Percentiles rank a stretch among this genome's conserved stretches.
Evolutionary conservation across 2,113 vertebrate genomes (phyloP).

Genomic region (Paedocypris sp.): DNA sequence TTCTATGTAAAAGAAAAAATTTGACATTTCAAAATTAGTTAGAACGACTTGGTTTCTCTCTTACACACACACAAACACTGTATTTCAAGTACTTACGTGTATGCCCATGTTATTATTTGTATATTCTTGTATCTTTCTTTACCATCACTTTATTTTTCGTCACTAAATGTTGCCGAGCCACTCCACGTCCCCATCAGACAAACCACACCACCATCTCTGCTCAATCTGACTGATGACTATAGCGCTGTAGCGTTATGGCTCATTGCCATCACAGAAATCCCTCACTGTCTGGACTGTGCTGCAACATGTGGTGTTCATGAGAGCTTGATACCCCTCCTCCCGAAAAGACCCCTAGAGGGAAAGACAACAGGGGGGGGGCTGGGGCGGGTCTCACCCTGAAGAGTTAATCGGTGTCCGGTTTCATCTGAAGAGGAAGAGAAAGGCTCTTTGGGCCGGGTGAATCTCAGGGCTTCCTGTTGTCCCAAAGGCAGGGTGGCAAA

Average conservation of each 20-base stretch:
- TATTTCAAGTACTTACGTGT: no score
- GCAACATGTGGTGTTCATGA: not conserved
- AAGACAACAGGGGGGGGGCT: constrained; percentile 11
- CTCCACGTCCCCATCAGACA: no score
- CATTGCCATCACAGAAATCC: not conserved
- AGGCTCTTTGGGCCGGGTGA: not conserved
- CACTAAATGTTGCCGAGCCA: no score
- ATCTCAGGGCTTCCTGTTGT: constrained; percentile 22
- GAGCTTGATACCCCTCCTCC: not conserved
- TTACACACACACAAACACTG: no score
- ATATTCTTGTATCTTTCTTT: no score
- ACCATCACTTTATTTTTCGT: no score
- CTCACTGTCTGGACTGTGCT: not conserved
- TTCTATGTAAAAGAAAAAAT: no score
- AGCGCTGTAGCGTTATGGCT: not conserved
- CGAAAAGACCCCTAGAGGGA: not conserved
- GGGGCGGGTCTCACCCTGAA: constrained; percentile 8
- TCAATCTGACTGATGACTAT: no score
- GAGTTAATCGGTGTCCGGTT: constrained; percentile 16
- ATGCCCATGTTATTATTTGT: no score
- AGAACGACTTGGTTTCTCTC: no score
- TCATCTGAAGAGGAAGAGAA: not conserved
- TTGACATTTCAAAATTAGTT: no score
- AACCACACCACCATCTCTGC: no score
- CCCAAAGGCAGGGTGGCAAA: constrained; percentile 19